phyloP scores from a whole-genome alignment of 2,888 invertebrate genomes.

The Ochropacha duplaris region DNA sequence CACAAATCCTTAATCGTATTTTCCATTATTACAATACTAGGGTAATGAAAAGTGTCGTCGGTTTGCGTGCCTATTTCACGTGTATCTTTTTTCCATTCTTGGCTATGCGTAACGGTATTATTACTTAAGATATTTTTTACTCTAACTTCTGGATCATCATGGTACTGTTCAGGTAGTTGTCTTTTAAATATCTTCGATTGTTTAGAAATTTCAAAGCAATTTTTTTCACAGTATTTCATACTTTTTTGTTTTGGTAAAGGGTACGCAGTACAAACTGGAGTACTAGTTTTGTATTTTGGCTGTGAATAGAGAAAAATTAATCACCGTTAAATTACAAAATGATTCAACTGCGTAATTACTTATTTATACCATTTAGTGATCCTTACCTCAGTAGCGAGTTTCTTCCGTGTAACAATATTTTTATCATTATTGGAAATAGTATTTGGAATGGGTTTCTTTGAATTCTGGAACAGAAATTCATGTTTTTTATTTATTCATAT shows the following conservation, averaged over 20 bases:
- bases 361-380: not conserved
- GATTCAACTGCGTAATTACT: not conserved
- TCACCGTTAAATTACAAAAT: not conserved
- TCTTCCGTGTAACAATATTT: not conserved
- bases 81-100: slow-evolving; percentile 5
- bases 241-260: not conserved
- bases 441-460: not conserved
- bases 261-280: not conserved
- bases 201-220: slow-evolving; percentile 7
- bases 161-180: slow-evolving; percentile 12
- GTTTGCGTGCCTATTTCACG: slow-evolving; percentile 44
- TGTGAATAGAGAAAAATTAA: not conserved
- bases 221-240: not conserved
- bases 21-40: slow-evolving; percentile 40
- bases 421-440: not conserved
- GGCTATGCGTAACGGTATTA: not conserved
- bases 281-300: not conserved
- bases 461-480: not conserved
- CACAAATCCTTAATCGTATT: slow-evolving; percentile 35
- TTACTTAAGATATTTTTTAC: not conserved
- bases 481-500: not conserved
- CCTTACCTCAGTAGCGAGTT: not conserved
- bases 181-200: slow-evolving; percentile 17
- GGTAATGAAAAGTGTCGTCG: slow-evolving; percentile 31
- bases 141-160: not conserved